Percentiles rank a stretch among this genome's conserved stretches.
These are phyloP conservation scores for Drosophila bocki DNA, from an alignment of 1,140 invertebrate species.

Conservation along the genomic window DNA sequence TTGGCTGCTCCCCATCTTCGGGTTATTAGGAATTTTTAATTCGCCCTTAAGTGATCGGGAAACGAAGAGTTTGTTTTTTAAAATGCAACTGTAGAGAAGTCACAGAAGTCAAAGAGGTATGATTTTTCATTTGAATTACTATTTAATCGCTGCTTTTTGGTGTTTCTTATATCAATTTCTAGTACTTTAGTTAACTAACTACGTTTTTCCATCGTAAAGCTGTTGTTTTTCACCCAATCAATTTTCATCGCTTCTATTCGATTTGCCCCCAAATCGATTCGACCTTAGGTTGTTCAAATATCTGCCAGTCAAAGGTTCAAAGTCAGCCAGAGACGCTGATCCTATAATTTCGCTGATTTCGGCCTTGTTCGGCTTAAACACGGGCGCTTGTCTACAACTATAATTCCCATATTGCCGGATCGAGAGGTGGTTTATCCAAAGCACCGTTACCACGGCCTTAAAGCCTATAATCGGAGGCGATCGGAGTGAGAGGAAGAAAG, in stretches of 20 bases:
- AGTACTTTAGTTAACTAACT: background rate
- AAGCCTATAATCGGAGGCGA: slow-evolving; percentile 67
- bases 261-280: slow-evolving; percentile 39
- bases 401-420: slow-evolving; percentile 44
- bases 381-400: slow-evolving; percentile 43
- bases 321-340: slow-evolving; percentile 21
- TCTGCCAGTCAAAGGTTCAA: slow-evolving; percentile 51
- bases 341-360: slow-evolving; percentile 39
- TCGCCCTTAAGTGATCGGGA: slow-evolving; percentile 65
- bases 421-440: slow-evolving; percentile 40
- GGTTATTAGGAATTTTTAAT: slow-evolving; percentile 63
- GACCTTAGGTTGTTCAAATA: slow-evolving; percentile 41
- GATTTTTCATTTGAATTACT: background rate
- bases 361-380: slow-evolving; percentile 47
- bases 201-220: background rate
- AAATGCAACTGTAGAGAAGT: background rate
- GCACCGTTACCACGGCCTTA: slow-evolving; percentile 65
- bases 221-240: slow-evolving; percentile 33
- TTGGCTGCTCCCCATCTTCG: slow-evolving; percentile 12
- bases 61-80: slow-evolving; percentile 2
- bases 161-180: slow-evolving; percentile 4
- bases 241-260: slow-evolving; percentile 36
- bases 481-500: slow-evolving; percentile 16
- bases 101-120: background rate
- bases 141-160: background rate